Percentiles rank a stretch among this genome's conserved stretches.
phyloP scores from a whole-genome alignment of 2,113 vertebrate species.

The Anthoscopus minutus region DNA sequence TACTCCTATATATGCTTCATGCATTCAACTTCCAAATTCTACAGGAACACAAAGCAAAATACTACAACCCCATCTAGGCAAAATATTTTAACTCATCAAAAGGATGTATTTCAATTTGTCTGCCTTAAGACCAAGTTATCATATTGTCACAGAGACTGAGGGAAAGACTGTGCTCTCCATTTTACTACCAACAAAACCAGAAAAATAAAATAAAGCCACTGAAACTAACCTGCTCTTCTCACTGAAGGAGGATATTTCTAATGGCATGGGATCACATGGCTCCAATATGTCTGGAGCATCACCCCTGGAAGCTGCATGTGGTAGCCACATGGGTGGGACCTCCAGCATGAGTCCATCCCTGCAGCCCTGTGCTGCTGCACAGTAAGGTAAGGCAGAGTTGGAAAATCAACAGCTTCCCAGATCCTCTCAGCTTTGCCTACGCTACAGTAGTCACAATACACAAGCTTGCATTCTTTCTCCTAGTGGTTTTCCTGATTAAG shows the following conservation, averaged over 20 bases:
- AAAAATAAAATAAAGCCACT: background rate
- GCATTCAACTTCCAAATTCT: background rate
- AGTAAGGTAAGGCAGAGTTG: background rate
- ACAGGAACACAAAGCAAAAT: background rate
- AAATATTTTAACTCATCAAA: background rate
- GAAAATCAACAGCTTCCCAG: background rate
- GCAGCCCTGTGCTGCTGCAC: background rate
- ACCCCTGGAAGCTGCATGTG: background rate
- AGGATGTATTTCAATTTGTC: background rate
- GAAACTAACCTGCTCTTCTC: background rate
- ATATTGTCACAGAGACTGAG: background rate
- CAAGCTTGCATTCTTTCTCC: background rate
- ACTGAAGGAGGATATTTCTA: background rate
- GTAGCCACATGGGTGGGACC: too few species aligned
- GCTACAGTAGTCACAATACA: background rate
- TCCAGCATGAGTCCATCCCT: background rate
- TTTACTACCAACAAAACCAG: background rate
- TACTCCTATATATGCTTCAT: background rate
- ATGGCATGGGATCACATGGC: background rate
- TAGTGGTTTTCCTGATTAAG: background rate
- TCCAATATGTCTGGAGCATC: background rate
- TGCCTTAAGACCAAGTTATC: background rate
- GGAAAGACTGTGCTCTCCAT: background rate
- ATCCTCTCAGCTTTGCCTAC: background rate
- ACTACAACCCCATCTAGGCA: background rate